These are phyloP conservation scores for Phalacrocorax carbo DNA, from an alignment of 2,113 vertebrate genomes.

Conservation along the genomic window DNA sequence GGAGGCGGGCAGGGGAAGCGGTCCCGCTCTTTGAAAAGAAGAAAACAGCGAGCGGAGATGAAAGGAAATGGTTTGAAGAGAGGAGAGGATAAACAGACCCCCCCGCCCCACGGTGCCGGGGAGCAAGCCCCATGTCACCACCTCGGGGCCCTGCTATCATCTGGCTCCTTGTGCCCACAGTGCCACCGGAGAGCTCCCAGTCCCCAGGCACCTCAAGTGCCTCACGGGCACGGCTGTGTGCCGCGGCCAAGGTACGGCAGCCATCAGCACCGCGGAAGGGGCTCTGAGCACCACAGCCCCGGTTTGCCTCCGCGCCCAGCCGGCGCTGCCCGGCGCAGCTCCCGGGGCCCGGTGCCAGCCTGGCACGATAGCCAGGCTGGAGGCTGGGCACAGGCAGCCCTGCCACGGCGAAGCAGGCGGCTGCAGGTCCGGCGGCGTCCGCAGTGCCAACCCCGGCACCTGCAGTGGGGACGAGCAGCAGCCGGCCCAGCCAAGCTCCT, in stretches of 20 bases:
- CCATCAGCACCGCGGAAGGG: neutral
- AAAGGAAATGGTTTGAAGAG: conserved; percentile 36
- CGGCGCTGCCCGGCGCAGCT: neutral
- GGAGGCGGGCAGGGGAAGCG: neutral
- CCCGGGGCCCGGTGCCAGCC: neutral
- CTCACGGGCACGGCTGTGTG: neutral
- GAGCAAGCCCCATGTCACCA: neutral
- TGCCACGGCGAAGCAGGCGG: fast-evolving
- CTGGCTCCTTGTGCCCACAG: fast-evolving
- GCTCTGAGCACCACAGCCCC: fast-evolving
- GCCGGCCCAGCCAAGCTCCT: neutral
- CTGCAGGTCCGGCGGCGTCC: fast-evolving
- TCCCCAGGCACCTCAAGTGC: neutral
- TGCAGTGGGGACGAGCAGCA: neutral
- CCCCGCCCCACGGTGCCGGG: neutral
- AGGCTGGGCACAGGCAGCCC: neutral
- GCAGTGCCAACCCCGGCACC: neutral
- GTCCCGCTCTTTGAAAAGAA: neutral
- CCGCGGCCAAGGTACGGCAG: neutral
- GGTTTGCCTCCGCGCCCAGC: neutral
- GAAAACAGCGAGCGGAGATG: neutral
- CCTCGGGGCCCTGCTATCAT: neutral
- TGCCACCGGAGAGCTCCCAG: neutral
- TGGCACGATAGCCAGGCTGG: fast-evolving
- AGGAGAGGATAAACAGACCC: neutral